A percentile compares a stretch with the other conserved stretches of the same genome.
phyloP scores from a whole-genome alignment of 2,797 vertebrate genomes.

The Brachyalestes nurse region DNA sequence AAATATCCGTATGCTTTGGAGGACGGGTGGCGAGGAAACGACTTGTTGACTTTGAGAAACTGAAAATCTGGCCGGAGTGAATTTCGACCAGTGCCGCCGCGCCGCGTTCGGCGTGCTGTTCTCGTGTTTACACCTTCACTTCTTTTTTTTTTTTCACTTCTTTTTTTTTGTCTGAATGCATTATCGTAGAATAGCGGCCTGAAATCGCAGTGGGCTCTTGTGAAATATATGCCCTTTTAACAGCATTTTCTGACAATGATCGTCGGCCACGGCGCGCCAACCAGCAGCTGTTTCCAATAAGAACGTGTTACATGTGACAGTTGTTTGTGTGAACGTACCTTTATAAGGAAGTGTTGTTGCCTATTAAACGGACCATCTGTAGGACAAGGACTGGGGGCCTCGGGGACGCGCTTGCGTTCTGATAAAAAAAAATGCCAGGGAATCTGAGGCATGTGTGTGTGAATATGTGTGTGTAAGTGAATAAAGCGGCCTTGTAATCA shows the following conservation, averaged over 20 bases:
- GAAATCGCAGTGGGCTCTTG: constrained; percentile 38
- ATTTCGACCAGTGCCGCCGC: background rate
- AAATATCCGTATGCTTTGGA: constrained; percentile 36
- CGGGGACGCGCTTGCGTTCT: constrained; percentile 42
- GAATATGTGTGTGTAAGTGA: background rate
- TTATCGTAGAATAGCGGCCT: constrained; percentile 27
- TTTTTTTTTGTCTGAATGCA: background rate
- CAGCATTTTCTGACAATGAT: constrained; percentile 42
- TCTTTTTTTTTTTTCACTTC: too few relatives aligned
- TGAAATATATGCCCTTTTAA: constrained; percentile 41
- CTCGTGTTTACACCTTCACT: constrained; percentile 10
- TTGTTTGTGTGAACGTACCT: constrained; percentile 60
- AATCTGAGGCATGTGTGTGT: constrained; percentile 33
- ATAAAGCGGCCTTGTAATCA: constrained; percentile 47
- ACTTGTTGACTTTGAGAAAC: constrained; percentile 40
- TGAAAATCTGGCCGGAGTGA: constrained; percentile 27
- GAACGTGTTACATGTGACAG: constrained; percentile 59
- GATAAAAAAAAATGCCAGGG: constrained; percentile 50
- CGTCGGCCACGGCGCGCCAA: constrained; percentile 50
- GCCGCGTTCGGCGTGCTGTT: background rate
- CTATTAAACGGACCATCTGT: constrained; percentile 65
- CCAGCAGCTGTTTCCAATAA: constrained; percentile 60
- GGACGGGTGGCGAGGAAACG: constrained; percentile 8
- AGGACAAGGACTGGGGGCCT: constrained; percentile 56
- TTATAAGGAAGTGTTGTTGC: constrained; percentile 62